phyloP scores from a whole-genome alignment of 2,797 vertebrate genomes.

The Myotis daubentonii region DNA sequence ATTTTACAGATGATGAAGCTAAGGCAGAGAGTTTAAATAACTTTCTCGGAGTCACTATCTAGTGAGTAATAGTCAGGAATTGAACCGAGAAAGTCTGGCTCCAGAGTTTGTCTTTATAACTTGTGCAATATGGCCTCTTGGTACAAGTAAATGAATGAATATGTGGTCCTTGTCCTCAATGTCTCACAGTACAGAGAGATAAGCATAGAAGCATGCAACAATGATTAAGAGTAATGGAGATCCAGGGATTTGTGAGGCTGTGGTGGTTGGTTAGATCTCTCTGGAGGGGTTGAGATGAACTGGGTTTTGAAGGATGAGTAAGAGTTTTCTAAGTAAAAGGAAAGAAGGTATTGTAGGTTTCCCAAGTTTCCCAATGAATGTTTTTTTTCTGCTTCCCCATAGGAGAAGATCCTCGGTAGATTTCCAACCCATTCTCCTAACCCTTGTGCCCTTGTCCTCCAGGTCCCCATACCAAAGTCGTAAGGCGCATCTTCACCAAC shows the following conservation, averaged over 20 bases:
- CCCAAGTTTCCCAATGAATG: not conserved
- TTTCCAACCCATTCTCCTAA: not conserved
- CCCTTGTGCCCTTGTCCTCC: not conserved
- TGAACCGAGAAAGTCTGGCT: not conserved
- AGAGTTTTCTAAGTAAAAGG: not conserved
- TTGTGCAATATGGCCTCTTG: not conserved
- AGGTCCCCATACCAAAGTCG: conserved; percentile 91
- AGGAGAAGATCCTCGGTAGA: not conserved
- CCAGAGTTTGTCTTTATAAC: not conserved
- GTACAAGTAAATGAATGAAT: not conserved
- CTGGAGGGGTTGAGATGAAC: not conserved
- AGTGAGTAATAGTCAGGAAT: not conserved
- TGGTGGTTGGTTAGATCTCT: not conserved
- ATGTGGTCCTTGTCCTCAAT: not conserved
- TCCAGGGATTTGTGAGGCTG: not conserved
- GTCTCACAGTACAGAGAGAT: not conserved
- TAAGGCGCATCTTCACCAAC: conserved; percentile 91
- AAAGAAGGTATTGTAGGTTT: not conserved
- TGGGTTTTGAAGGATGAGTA: not conserved
- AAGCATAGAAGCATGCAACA: not conserved
- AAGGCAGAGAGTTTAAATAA: not conserved
- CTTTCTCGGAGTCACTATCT: not conserved
- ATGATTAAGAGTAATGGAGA: not conserved
- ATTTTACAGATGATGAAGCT: not conserved
- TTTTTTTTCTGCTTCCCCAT: not conserved